A percentile compares a stretch with the other conserved stretches of the same genome.
Evolutionary conservation across 2,797 vertebrate species (phyloP).

Genomic region (Lagorchestes hirsutus): DNA sequence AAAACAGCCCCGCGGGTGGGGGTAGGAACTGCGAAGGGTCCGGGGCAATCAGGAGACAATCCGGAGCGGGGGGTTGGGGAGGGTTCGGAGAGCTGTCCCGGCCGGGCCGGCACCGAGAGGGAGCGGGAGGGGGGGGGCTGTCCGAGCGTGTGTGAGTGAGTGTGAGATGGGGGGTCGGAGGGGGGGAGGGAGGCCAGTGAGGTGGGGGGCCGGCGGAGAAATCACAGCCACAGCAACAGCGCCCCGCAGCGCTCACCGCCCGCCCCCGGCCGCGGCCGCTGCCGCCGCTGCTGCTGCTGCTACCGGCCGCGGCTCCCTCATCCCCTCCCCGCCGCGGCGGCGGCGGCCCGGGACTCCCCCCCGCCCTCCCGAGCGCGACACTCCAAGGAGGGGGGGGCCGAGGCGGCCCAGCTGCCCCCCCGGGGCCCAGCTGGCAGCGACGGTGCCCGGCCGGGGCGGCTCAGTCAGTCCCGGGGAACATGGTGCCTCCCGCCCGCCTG

Average conservation of each 20-base stretch:
- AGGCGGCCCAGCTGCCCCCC: conserved; percentile 80
- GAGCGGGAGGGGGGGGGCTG: conserved; percentile 51
- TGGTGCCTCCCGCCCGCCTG: conserved; percentile 75
- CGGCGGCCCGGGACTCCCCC: conserved; percentile 81
- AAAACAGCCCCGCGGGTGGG: conserved; percentile 62
- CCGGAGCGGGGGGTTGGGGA: conserved; percentile 35
- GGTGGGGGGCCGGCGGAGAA: conserved; percentile 78
- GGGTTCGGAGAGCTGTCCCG: conserved; percentile 48
- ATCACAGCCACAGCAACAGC: conserved; percentile 91
- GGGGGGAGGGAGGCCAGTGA: conserved; percentile 52
- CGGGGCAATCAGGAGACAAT: conserved; percentile 42
- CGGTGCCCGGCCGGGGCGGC: conserved; percentile 80
- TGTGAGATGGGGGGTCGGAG: conserved; percentile 62
- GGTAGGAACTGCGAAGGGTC: conserved; percentile 19
- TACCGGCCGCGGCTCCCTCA: conserved; percentile 81
- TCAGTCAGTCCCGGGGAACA: conserved; percentile 80
- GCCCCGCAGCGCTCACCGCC: conserved; percentile 92
- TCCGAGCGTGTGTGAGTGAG: conserved; percentile 12
- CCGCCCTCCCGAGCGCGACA: conserved; percentile 49
- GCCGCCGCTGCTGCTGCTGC: conserved; percentile 78
- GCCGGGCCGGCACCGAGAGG: conserved; percentile 33
- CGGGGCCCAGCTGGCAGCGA: conserved; percentile 76
- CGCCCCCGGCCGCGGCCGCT: conserved; percentile 80
- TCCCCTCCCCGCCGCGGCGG: conserved; percentile 82
- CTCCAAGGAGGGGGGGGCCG: conserved; percentile 75